phyloP scores from a whole-genome alignment of 2,797 vertebrate genomes.

The Cryptoblepharus egeriae region DNA sequence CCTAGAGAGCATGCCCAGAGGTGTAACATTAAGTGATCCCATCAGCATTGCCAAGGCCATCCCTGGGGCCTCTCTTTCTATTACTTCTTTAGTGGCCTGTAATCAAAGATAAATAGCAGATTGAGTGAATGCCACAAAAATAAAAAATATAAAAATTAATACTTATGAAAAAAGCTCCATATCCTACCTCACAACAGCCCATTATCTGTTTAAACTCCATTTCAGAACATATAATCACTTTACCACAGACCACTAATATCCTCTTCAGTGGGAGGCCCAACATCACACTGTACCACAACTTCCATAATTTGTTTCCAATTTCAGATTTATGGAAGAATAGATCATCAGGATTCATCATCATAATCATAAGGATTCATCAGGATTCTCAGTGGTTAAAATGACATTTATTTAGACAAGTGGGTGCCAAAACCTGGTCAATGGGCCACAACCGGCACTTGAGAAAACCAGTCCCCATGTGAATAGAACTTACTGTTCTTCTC shows the following conservation, averaged over 20 bases:
- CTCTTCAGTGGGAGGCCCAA: background rate
- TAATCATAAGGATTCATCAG: background rate
- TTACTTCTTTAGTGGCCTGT: constrained; percentile 98
- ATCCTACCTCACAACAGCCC: background rate
- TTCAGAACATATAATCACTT: background rate
- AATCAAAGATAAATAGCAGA: constrained; percentile 78
- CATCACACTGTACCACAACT: background rate
- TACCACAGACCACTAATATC: background rate
- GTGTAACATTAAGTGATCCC: constrained; percentile 98
- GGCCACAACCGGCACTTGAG: too few relatives aligned
- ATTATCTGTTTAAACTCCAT: constrained; percentile 9
- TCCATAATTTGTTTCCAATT: background rate
- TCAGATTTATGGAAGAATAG: background rate
- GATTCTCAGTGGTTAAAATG: background rate
- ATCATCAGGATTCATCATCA: too few relatives aligned
- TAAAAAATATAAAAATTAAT: constrained; percentile 58
- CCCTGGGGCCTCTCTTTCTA: constrained; percentile 97
- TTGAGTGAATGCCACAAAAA: constrained; percentile 69
- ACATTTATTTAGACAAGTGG: too few relatives aligned
- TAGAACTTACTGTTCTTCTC: too few relatives aligned
- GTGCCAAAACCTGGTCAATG: too few relatives aligned
- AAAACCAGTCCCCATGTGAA: too few relatives aligned
- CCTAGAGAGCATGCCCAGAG: constrained; percentile 98
- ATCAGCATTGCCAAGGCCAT: constrained; percentile 99
- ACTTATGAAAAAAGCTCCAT: constrained; percentile 24